Base-by-base conservation (phyloP, 2,888 invertebrate species). In the Tineola bisselliella region DNA sequence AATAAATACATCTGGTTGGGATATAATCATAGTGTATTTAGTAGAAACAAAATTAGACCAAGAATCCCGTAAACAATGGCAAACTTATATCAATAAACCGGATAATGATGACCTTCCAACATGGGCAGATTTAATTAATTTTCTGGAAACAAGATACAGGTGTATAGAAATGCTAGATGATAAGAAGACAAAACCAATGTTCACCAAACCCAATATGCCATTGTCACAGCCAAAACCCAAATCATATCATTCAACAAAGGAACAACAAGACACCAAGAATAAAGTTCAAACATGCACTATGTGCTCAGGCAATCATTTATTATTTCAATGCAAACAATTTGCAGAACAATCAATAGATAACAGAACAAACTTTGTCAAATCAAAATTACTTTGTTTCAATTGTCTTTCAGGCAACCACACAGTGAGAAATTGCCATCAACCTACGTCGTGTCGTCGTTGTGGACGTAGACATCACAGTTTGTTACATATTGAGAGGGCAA, bases 1-100 rank as follows among this genome's bases (percentile, higher is more conserved):
- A 52, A 52, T 65, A 31, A 56, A 12, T 0, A 66, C 63, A 8
- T 30, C 10, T 61, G 57, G 19, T 19, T 61, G 61, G 61, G 43
- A 64, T 33, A 43, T 59, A 10, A 63, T 66, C 3, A 31, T 67
- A 13, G 63, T 66, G 6, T 61, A 65, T 61, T 61, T 66, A 5
- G 38, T 64, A 17, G 62, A 61, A 59, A 44, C 63, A 12, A 67
- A 67, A 52, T 59, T 68, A 52, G 67, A 68, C 44, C 13, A 18
- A 0, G 66, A 68, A 30, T 61, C 66, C 0, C 62, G 63, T 8
- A 66, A 65, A 54, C 52, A 63, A 30, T 68, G 65, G 67, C 66
- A 68, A 54, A n/a, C n/a, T n/a, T n/a, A n/a, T n/a, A n/a, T n/a
- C n/a, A n/a, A n/a, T n/a, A n/a, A n/a, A n/a, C n/a, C n/a, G n/a